phyloP scores from a whole-genome alignment of 2,113 vertebrate genomes.

The Catharus minimus region DNA sequence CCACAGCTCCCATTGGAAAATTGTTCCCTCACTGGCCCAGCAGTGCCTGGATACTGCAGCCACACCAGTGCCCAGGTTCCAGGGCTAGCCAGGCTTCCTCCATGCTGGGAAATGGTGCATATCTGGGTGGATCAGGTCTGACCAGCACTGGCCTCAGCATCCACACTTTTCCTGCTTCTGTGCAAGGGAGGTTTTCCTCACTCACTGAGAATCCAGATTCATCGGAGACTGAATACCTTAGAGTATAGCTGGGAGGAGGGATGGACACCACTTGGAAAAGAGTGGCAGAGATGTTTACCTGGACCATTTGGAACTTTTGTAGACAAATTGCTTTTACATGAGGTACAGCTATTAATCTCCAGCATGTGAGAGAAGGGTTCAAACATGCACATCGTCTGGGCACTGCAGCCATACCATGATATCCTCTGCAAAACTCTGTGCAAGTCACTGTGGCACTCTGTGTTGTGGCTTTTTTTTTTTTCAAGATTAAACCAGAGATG shows the following conservation, averaged over 20 bases:
- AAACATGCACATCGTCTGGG: rapidly evolving
- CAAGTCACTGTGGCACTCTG: neutral
- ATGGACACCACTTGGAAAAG: rapidly evolving
- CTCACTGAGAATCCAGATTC: neutral
- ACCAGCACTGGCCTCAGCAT: rapidly evolving
- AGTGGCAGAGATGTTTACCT: neutral
- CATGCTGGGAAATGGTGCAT: rapidly evolving
- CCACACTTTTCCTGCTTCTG: neutral
- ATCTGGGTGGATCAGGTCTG: neutral
- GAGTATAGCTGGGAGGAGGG: rapidly evolving
- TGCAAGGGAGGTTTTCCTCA: neutral
- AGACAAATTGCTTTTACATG: neutral
- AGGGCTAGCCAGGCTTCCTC: neutral
- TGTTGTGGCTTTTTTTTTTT: neutral
- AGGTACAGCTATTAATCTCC: neutral
- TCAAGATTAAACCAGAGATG: neutral
- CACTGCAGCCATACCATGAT: rapidly evolving
- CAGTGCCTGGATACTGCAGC: rapidly evolving
- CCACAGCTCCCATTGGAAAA: neutral
- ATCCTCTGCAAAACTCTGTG: neutral
- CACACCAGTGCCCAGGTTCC: neutral
- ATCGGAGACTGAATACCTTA: neutral
- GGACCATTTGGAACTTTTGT: neutral
- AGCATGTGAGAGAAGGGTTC: neutral
- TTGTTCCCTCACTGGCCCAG: rapidly evolving